These are phyloP conservation scores for Sisyra terminalis DNA, from an alignment of 2,888 invertebrate genomes.

Conservation along the genomic window DNA sequence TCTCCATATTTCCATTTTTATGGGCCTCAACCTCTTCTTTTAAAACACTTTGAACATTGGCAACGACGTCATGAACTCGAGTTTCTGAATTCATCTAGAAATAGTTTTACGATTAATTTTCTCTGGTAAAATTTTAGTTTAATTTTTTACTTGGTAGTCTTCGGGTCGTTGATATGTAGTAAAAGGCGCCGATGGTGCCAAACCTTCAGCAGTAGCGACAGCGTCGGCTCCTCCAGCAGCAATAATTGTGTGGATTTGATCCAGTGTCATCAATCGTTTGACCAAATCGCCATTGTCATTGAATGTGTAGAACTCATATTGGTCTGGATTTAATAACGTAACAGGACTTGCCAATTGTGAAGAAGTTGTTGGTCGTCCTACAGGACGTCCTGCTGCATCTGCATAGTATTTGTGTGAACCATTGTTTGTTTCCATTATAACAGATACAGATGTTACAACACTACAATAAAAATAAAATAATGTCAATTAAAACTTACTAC, in stretches of 20 bases:
- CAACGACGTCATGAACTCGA: conserved; percentile 63
- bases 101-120: conserved; percentile 9
- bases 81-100: conserved; percentile 32
- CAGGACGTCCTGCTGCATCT: conserved; percentile 49
- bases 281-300: conserved; percentile 70
- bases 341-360: conserved; percentile 63
- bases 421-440: conserved; percentile 36
- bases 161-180: conserved; percentile 29
- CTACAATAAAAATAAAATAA: conserved; percentile 25
- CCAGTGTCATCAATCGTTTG: conserved; percentile 66
- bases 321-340: conserved; percentile 60
- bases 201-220: conserved; percentile 25
- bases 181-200: conserved; percentile 18
- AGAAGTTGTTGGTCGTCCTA: conserved; percentile 43
- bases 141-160: conserved; percentile 1
- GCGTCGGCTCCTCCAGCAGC: conserved; percentile 63
- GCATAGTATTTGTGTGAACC: conserved; percentile 43
- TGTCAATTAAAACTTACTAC: no score
- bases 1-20: conserved; percentile 27
- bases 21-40: conserved; percentile 56
- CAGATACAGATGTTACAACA: conserved; percentile 46
- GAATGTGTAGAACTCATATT: conserved; percentile 77
- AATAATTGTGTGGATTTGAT: conserved; percentile 72
- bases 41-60: conserved; percentile 67
- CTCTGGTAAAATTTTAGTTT: background rate